phyloP scores from a whole-genome alignment of 2,113 vertebrate genomes.

The Alligator mississippiensis region DNA sequence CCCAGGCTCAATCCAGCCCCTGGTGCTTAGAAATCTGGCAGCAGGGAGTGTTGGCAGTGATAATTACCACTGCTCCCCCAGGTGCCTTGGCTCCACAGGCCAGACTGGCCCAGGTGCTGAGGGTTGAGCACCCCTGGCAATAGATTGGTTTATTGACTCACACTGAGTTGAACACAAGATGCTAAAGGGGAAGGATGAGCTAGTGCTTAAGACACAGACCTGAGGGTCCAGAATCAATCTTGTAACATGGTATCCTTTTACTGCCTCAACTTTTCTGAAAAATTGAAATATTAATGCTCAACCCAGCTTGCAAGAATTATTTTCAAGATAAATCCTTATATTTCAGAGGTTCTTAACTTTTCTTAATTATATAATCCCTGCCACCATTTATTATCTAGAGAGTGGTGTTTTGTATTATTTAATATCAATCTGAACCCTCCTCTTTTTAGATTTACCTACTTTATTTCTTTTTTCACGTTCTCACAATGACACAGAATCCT shows the following conservation, averaged over 20 bases:
- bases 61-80: too few relatives aligned
- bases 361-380: too few relatives aligned
- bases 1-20: too few relatives aligned
- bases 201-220: background rate
- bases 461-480: background rate
- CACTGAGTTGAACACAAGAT: background rate
- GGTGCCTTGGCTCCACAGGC: too few relatives aligned
- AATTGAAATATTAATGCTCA: background rate
- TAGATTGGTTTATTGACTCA: too few relatives aligned
- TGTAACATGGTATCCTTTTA: background rate
- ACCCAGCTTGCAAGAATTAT: background rate
- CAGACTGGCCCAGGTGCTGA: too few relatives aligned
- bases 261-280: background rate
- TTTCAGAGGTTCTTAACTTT: background rate
- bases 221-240: background rate
- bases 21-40: too few relatives aligned
- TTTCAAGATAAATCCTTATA: background rate
- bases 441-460: background rate
- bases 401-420: background rate
- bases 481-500: conserved; percentile 7
- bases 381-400: too few relatives aligned
- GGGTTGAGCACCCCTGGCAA: too few relatives aligned
- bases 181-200: background rate
- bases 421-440: background rate
- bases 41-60: too few relatives aligned